Conservation (phyloP, 2,888 invertebrate species). For the Reticulitermes lucifugus region DNA sequence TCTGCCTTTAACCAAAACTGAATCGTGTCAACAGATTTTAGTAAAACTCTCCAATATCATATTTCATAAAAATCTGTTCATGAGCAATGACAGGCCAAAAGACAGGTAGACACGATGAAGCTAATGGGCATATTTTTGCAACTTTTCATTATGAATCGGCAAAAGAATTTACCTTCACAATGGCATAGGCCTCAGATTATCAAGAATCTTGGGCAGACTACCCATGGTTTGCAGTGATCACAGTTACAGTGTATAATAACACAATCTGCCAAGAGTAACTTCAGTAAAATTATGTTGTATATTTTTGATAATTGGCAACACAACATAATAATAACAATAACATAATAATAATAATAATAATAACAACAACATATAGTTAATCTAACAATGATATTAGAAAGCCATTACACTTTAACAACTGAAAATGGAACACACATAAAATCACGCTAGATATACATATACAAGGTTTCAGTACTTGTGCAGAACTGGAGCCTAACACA, state of each 20-base stretch:
- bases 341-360: neutral
- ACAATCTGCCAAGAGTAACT: neutral
- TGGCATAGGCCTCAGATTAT: no score
- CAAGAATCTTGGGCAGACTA: no score
- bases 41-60: no score
- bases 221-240: no score
- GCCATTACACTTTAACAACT: neutral
- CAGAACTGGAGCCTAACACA: neutral
- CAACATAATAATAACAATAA: neutral
- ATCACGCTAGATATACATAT: neutral
- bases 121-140: no score
- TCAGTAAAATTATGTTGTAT: neutral
- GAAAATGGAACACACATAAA: neutral
- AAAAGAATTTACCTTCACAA: no score
- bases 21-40: no score
- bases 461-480: neutral
- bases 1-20: no score
- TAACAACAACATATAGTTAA: neutral
- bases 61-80: no score
- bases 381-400: neutral
- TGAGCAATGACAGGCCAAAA: no score
- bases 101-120: no score
- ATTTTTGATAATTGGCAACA: constrained; percentile 28
- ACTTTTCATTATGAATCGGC: no score
- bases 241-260: neutral